phyloP scores from a whole-genome alignment of 2,113 vertebrate genomes.

The Mellivora capensis region DNA sequence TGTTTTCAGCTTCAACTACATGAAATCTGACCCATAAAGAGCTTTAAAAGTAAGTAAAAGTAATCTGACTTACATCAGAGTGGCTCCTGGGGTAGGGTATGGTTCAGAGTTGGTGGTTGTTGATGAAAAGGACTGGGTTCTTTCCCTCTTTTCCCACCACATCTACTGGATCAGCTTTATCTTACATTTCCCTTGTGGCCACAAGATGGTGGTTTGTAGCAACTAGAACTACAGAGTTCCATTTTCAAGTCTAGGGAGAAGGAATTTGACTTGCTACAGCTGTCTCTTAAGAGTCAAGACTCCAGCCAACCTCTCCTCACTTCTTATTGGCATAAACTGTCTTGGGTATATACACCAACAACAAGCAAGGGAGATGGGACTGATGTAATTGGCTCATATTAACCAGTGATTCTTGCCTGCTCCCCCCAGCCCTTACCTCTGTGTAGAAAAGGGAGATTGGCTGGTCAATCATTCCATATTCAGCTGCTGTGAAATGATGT shows the following conservation, averaged over 20 bases:
- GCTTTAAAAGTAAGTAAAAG: background rate
- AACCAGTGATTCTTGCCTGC: background rate
- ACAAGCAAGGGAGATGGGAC: background rate
- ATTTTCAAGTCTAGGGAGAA: background rate
- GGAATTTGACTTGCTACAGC: background rate
- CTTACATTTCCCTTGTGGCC: background rate
- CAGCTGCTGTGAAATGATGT: background rate
- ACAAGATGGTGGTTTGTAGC: background rate
- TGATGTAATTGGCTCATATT: background rate
- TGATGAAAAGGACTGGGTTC: background rate
- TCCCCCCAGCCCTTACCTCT: background rate
- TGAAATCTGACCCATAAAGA: background rate
- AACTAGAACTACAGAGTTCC: background rate
- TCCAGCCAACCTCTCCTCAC: background rate
- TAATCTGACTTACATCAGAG: background rate
- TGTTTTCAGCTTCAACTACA: conserved; percentile 6
- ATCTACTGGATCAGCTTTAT: background rate
- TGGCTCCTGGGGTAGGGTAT: background rate
- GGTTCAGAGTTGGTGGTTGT: background rate
- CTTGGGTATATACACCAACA: background rate
- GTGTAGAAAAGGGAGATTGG: background rate
- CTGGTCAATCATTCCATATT: background rate
- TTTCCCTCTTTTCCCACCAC: background rate
- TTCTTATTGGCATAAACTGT: background rate
- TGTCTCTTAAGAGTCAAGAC: background rate